Conservation (phyloP, 1,140 invertebrate species). For the Macrobrachium nipponense region DNA sequence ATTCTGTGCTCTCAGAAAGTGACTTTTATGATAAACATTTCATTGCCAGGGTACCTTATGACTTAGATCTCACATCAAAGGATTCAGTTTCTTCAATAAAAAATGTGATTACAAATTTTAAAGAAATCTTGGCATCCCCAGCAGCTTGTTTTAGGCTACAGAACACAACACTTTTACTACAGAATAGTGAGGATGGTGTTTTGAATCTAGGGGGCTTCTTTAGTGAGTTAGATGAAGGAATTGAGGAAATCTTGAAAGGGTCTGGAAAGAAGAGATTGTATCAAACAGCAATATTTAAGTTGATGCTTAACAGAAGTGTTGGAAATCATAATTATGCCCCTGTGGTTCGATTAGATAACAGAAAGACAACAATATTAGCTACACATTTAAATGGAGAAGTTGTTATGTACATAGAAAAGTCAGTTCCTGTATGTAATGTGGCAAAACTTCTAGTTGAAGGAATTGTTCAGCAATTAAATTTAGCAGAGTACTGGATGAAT, state of each 20-base stretch:
- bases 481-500: constrained; percentile 75
- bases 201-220: constrained; percentile 19
- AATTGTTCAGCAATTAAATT: constrained; percentile 87
- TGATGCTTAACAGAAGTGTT: constrained; percentile 34
- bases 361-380: constrained; percentile 19
- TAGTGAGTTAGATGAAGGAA: background rate
- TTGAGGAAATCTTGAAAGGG: constrained; percentile 31
- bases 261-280: constrained; percentile 33
- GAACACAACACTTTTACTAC: constrained; percentile 35
- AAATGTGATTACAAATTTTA: constrained; percentile 3
- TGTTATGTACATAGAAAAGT: constrained; percentile 44
- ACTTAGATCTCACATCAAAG: constrained; percentile 28
- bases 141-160: constrained; percentile 44
- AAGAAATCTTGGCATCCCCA: constrained; percentile 32
- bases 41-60: constrained; percentile 27
- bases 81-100: constrained; percentile 4
- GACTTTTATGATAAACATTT: constrained; percentile 24
- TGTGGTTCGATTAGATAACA: constrained; percentile 46
- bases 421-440: background rate
- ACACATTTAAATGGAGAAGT: constrained; percentile 36
- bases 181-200: constrained; percentile 41
- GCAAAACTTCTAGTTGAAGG: constrained; percentile 30
- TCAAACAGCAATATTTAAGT: constrained; percentile 25
- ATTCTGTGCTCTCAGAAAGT: background rate
- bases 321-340: constrained; percentile 2